These are phyloP conservation scores for Misgurnus anguillicaudatus DNA, from an alignment of 2,113 vertebrate species.

Conservation along the genomic window DNA sequence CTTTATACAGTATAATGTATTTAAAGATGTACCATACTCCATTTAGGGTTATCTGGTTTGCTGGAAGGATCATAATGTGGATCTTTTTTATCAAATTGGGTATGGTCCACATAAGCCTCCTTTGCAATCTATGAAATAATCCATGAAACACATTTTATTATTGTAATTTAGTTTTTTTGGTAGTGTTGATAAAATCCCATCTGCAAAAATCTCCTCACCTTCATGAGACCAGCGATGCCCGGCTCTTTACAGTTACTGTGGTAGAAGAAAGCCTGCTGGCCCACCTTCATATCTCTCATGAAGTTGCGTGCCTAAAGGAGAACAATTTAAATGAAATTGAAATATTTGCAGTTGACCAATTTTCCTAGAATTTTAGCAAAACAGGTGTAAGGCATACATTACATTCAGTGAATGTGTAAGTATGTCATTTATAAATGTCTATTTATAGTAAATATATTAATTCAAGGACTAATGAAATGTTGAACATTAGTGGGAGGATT, in stretches of 20 bases:
- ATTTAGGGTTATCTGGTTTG: conserved; percentile 89
- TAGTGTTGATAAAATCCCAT: not conserved
- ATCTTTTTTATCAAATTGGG: conserved; percentile 92
- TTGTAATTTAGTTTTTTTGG: no score
- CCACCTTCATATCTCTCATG: conserved; percentile 88
- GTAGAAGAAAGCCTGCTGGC: conserved; percentile 92
- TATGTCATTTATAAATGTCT: no score
- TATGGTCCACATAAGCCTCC: conserved; percentile 91
- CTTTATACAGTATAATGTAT: not conserved
- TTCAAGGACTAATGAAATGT: not conserved
- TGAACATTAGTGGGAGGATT: not conserved
- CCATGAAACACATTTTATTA: not conserved
- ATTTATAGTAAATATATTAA: no score
- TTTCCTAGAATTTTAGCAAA: no score
- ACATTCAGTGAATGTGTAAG: no score
- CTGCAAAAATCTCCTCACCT: conserved; percentile 71
- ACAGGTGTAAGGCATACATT: no score
- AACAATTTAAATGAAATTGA: not conserved
- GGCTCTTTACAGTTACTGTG: conserved; percentile 98
- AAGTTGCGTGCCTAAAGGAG: conserved; percentile 93
- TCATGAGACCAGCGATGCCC: conserved; percentile 86
- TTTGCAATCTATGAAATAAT: conserved; percentile 83
- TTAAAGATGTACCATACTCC: conserved; percentile 85
- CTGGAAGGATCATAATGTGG: conserved; percentile 88
- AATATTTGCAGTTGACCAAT: not conserved